A percentile compares a stretch with the other conserved stretches of the same genome.
Evolutionary conservation across 2,888 invertebrate species (phyloP).

Genomic region (Limnephilus auricula): DNA sequence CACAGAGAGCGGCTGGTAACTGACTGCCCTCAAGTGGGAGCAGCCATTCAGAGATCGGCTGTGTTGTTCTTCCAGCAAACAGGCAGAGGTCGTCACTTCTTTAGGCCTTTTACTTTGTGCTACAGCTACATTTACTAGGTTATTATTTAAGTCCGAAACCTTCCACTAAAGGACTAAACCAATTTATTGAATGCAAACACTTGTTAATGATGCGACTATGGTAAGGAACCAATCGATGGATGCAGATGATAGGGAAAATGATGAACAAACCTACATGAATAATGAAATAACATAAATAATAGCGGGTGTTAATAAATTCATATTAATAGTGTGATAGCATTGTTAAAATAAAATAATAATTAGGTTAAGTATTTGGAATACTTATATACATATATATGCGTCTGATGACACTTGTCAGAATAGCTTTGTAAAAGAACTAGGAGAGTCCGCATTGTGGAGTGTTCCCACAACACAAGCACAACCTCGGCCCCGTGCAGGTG

Average conservation of each 20-base stretch:
- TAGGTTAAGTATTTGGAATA: constrained; percentile 31
- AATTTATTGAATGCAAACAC: background rate
- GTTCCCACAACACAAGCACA: too few species aligned
- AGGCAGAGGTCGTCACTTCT: background rate
- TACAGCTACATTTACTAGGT: constrained; percentile 30
- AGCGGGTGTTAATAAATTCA: constrained; percentile 33
- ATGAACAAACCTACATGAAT: constrained; percentile 45
- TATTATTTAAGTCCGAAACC: constrained; percentile 25
- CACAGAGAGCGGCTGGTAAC: constrained; percentile 8
- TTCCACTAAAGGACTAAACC: constrained; percentile 19
- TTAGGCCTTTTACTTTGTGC: constrained; percentile 45
- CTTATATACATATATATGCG: constrained; percentile 3
- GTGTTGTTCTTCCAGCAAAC: background rate
- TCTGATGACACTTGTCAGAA: constrained; percentile 20
- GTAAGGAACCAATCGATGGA: constrained; percentile 6
- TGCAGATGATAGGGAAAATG: constrained; percentile 40
- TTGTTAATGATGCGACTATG: background rate
- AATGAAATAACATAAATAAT: constrained; percentile 31
- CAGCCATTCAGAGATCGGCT: background rate
- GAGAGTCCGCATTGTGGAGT: too few species aligned
- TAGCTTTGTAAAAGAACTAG: background rate
- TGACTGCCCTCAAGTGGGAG: background rate
- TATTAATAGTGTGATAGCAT: constrained; percentile 34
- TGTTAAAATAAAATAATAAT: constrained; percentile 7
- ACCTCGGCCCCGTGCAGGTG: background rate